Percentiles rank a stretch among this genome's conserved stretches.
Evolutionary conservation across 2,888 invertebrate species (phyloP).

Genomic region (Heterodera filipjevi): DNA sequence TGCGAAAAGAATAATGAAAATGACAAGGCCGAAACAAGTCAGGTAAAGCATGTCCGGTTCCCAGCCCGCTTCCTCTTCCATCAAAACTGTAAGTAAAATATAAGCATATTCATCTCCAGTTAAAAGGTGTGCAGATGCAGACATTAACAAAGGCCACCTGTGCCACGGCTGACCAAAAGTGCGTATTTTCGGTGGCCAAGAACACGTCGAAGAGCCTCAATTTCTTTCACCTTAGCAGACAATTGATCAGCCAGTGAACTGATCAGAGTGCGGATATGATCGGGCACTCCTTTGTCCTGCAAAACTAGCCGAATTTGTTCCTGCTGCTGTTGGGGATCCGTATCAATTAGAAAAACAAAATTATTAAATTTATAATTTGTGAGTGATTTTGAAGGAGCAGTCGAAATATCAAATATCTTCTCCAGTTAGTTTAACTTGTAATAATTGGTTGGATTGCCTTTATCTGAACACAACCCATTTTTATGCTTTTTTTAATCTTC

Average conservation of each 20-base stretch:
- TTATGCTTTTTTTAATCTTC: too few species aligned
- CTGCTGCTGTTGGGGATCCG: not conserved
- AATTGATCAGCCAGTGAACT: not conserved
- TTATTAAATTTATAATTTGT: too few species aligned
- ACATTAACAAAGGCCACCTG: conserved; percentile 6
- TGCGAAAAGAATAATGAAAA: conserved; percentile 33
- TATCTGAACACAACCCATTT: too few species aligned
- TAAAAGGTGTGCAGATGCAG: too few species aligned
- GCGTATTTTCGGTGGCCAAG: not conserved
- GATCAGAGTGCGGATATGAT: not conserved
- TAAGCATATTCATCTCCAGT: too few species aligned
- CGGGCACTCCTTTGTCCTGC: not conserved
- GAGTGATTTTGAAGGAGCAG: too few species aligned
- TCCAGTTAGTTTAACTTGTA: too few species aligned
- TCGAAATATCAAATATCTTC: too few species aligned
- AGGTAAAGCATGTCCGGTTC: conserved; percentile 28
- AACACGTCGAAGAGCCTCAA: not conserved
- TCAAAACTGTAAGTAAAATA: conserved; percentile 15
- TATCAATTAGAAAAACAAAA: not conserved
- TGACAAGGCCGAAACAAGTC: conserved; percentile 11
- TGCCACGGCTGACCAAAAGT: conserved; percentile 7
- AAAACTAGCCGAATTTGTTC: not conserved
- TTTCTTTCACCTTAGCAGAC: not conserved
- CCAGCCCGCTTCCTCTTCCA: conserved; percentile 36
- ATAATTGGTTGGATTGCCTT: too few species aligned